Evolutionary conservation across 2,113 vertebrate genomes (phyloP).

Genomic region (Crotalus horridus): DNA sequence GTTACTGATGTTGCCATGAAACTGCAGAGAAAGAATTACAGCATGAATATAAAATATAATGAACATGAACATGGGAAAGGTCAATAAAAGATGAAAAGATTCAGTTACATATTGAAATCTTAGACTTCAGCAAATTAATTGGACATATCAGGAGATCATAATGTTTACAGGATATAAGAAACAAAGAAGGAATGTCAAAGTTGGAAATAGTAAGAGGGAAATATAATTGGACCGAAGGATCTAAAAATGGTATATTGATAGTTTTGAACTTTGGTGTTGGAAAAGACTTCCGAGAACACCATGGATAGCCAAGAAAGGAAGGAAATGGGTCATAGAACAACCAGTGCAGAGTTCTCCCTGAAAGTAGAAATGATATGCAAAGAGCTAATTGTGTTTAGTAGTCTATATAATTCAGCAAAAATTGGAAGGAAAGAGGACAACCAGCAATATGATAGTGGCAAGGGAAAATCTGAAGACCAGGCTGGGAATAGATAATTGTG

Average conservation of each 20-base stretch:
- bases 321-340: not conserved
- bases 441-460: not conserved
- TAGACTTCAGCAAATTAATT: not conserved
- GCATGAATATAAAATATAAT: not conserved
- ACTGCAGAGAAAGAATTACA: not conserved
- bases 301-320: not conserved
- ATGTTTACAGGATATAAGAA: no score
- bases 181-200: not conserved
- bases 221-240: not conserved
- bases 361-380: not conserved
- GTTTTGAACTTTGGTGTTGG: not conserved
- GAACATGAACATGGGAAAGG: not conserved
- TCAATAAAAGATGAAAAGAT: not conserved
- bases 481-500: not conserved
- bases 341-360: not conserved
- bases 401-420: not conserved
- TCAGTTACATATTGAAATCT: not conserved
- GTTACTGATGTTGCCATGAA: not conserved
- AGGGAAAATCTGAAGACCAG: not conserved
- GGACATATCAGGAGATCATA: not conserved
- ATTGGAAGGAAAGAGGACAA: not conserved
- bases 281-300: not conserved
- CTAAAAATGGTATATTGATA: not conserved
- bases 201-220: not conserved
- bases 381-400: not conserved